These are phyloP conservation scores for Lutjanus erythropterus DNA, from an alignment of 2,113 vertebrate species.

Conservation along the genomic window DNA sequence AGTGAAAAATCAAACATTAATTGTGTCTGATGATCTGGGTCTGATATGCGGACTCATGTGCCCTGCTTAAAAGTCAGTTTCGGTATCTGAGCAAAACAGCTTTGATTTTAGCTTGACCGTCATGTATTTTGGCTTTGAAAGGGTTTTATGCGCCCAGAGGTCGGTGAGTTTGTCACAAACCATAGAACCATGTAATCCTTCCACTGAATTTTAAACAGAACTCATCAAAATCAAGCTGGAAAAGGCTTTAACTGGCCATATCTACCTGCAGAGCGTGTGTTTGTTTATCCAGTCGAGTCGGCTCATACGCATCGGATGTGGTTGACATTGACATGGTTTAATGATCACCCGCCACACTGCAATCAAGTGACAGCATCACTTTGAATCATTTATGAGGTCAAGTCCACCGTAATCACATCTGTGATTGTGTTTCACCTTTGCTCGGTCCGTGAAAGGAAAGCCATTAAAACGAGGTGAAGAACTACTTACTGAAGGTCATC, in stretches of 20 bases:
- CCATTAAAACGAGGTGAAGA: conserved; percentile 38
- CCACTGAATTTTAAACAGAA: conserved; percentile 22
- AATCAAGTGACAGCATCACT: conserved; percentile 36
- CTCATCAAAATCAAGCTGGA: neutral
- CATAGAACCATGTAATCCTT: conserved; percentile 40
- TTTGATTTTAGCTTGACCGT: conserved; percentile 35
- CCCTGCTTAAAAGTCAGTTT: neutral
- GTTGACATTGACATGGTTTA: conserved; percentile 42
- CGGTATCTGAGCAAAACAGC: conserved; percentile 44
- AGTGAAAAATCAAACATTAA: neutral
- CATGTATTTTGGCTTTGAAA: conserved; percentile 21
- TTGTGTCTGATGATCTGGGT: neutral
- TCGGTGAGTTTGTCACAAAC: conserved; percentile 24
- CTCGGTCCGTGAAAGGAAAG: conserved; percentile 14
- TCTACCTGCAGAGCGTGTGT: neutral
- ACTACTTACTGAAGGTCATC: conserved; percentile 43
- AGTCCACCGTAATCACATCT: conserved; percentile 39
- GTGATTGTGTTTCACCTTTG: conserved; percentile 41
- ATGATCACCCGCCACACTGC: conserved; percentile 22
- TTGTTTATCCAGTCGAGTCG: conserved; percentile 22
- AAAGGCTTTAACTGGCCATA: neutral
- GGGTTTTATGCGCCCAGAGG: conserved; percentile 6
- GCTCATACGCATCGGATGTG: neutral
- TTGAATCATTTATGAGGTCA: conserved; percentile 58
- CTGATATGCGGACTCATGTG: neutral